These are phyloP conservation scores for Rhabdornis inornatus DNA, from an alignment of 2,113 vertebrate species.

Conservation along the genomic window DNA sequence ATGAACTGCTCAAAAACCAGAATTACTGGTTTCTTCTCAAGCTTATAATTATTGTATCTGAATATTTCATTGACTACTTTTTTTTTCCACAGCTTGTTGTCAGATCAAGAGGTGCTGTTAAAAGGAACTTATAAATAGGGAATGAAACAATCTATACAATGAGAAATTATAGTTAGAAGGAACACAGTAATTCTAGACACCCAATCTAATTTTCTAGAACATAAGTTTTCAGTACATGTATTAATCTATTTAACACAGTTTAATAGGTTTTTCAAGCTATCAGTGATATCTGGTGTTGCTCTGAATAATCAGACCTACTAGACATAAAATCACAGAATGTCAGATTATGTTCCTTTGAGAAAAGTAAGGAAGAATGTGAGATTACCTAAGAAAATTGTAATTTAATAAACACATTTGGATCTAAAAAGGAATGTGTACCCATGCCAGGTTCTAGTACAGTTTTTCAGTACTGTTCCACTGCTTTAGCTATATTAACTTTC, in stretches of 20 bases:
- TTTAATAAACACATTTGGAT: neutral
- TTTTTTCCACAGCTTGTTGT: slow-evolving; percentile 34
- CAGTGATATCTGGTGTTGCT: neutral
- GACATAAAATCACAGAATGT: neutral
- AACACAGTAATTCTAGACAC: slow-evolving; percentile 1
- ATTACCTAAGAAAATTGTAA: neutral
- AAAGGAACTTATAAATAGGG: neutral
- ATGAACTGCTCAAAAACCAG: neutral
- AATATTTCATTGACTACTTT: slow-evolving; percentile 31
- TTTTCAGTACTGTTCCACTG: neutral
- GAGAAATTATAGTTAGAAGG: neutral
- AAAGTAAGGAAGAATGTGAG: neutral
- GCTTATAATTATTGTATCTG: slow-evolving; percentile 27
- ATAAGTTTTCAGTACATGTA: neutral
- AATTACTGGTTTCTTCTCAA: slow-evolving; percentile 32
- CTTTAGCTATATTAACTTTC: neutral
- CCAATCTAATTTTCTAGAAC: neutral
- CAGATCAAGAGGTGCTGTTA: slow-evolving; percentile 12
- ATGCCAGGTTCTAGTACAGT: neutral
- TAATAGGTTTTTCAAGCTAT: neutral
- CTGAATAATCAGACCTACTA: neutral
- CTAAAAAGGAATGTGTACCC: neutral
- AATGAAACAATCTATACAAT: neutral
- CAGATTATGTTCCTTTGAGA: neutral
- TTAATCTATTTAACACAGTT: neutral